A percentile compares a stretch with the other conserved stretches of the same genome.
Conservation (phyloP, 2,113 vertebrate genomes). For the Callipepla squamata region DNA sequence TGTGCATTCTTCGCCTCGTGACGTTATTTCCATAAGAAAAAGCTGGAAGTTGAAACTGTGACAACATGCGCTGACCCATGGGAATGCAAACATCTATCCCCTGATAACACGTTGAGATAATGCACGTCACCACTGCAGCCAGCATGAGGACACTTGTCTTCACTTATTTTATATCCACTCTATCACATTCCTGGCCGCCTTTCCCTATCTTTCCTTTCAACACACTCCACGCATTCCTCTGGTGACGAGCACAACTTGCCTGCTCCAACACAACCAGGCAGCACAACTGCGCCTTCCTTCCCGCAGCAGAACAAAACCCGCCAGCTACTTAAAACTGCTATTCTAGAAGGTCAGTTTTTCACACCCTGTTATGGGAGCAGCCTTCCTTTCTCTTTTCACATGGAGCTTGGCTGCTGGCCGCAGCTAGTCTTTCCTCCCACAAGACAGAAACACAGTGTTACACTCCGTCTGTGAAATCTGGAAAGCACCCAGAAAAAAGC, state of each 20-base stretch:
- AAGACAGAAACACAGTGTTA: not conserved
- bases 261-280: slow-evolving; percentile 15
- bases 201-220: slow-evolving; percentile 67
- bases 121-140: slow-evolving; percentile 42
- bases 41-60: slow-evolving; percentile 55
- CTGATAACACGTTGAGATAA: slow-evolving; percentile 52
- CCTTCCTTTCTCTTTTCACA: not conserved
- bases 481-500: slow-evolving; percentile 22
- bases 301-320: not conserved
- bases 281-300: not conserved
- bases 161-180: slow-evolving; percentile 48
- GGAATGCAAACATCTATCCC: slow-evolving; percentile 55
- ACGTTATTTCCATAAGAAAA: slow-evolving; percentile 58
- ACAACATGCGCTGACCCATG: slow-evolving; percentile 30
- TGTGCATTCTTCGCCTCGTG: not conserved
- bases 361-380: not conserved
- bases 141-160: slow-evolving; percentile 67
- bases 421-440: not conserved
- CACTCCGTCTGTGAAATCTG: not conserved
- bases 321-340: not conserved
- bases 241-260: not conserved
- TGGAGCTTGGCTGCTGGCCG: not conserved
- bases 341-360: not conserved
- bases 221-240: slow-evolving; percentile 38
- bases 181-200: slow-evolving; percentile 54